Base-by-base conservation (phyloP, 1,140 invertebrate species). In the Drosophila lini region DNA sequence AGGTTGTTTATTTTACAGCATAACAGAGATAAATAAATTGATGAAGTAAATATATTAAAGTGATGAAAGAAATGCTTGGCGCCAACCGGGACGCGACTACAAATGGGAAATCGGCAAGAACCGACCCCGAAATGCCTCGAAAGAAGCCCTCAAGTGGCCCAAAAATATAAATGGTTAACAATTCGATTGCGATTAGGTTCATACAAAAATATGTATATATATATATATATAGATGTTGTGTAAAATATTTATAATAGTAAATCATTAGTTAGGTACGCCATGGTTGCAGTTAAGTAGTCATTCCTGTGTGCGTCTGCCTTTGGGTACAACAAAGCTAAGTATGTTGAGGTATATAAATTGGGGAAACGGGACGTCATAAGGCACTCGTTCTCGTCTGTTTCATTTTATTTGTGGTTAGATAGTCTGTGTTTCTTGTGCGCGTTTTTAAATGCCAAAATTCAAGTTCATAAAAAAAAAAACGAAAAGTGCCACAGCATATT, bases 1-100 rank as follows among this genome's bases (percentile, higher is more conserved):
- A 85, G 61, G 74, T 85, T 47, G 55, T 80, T 81, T 85, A 78
- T 81, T 85, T 63, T 85, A 77, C 65, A 71, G 65, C 81, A 74
- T 80, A 80, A 76, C 56, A 62, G 56, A 64, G 59, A 68, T 61
- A 56, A 63, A 68, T 48, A 82, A 74, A 64, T 70, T 78, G 38
- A 78, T 81, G 79, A 81, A 74, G 57, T 74, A 75, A 74, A 42
- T 65, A 65, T 34, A 58, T 59, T 61, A 10, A 19, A 78, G 56
- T 59, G 65, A 84, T 70, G 61, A 47, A 47, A 61, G 16, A 83
- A 79, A 69, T 55, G 32, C 22, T 16, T 44, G 45, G 47, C 45
- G 22, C 45, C 59, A 64, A 36, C 59, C 32, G 13, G 44, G 28
- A 15, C 19, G 3, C 44, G 13, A 28, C 25, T 19, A 32, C 11